A percentile compares a stretch with the other conserved stretches of the same genome.
Evolutionary conservation across 1,140 invertebrate genomes (phyloP).

Genomic region (Platorchestia sp.): DNA sequence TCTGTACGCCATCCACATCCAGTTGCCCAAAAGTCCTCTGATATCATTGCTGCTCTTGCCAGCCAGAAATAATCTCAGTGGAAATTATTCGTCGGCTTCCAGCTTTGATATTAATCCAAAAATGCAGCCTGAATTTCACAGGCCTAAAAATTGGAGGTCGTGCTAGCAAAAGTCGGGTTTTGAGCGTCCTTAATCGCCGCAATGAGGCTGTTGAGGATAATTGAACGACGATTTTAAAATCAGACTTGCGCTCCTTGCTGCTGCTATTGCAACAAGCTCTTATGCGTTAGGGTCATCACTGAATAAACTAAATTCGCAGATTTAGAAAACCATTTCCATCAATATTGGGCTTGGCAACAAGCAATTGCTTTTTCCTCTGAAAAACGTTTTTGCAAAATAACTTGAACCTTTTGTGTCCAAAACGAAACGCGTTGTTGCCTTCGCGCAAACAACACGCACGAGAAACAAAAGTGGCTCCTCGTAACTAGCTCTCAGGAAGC

Average conservation of each 20-base stretch:
- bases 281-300: not conserved
- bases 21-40: not conserved
- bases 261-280: not conserved
- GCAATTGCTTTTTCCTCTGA: no score
- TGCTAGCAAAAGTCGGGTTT: not conserved
- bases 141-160: not conserved
- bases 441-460: not conserved
- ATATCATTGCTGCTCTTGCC: not conserved
- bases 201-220: conserved; percentile 24
- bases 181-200: not conserved
- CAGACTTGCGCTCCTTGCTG: not conserved
- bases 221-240: conserved; percentile 39
- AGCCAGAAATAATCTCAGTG: not conserved
- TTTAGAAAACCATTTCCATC: not conserved
- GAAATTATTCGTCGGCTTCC: not conserved
- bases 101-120: not conserved
- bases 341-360: not conserved
- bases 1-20: not conserved
- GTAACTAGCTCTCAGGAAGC: not conserved
- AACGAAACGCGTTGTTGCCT: not conserved
- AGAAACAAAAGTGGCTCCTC: not conserved
- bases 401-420: not conserved
- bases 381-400: not conserved
- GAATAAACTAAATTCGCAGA: not conserved
- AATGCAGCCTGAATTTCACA: not conserved